These are phyloP conservation scores for Lasioglossum zephyrum DNA, from an alignment of 2,888 invertebrate species.

Conservation along the genomic window DNA sequence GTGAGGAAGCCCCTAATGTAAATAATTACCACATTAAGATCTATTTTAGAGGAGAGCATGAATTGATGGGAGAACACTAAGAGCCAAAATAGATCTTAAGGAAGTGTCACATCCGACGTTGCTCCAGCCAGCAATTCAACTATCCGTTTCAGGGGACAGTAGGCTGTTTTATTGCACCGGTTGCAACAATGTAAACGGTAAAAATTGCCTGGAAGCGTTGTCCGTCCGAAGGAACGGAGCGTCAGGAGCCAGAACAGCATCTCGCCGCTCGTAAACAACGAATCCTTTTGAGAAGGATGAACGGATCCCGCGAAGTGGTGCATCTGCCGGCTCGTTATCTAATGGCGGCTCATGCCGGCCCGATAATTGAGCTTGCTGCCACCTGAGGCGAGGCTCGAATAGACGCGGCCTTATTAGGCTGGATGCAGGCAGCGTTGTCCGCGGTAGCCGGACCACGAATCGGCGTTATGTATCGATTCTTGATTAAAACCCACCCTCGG, in stretches of 20 bases:
- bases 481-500: constrained; percentile 81
- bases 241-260: constrained; percentile 20
- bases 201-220: constrained; percentile 34
- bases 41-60: no score
- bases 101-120: no score
- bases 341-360: constrained; percentile 80
- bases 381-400: constrained; percentile 77
- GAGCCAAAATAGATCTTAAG: no score
- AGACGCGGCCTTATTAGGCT: constrained; percentile 80
- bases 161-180: background rate
- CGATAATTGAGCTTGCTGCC: constrained; percentile 81
- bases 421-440: constrained; percentile 72
- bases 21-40: no score
- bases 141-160: background rate
- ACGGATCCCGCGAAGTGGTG: constrained; percentile 59
- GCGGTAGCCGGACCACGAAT: constrained; percentile 78
- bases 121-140: no score
- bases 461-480: constrained; percentile 81
- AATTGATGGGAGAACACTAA: no score
- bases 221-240: background rate
- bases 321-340: constrained; percentile 83
- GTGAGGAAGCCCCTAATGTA: no score
- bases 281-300: constrained; percentile 57
- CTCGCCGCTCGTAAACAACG: constrained; percentile 51
- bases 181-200: constrained; percentile 27